phyloP scores from a whole-genome alignment of 1,140 invertebrate species.

The Pseudomyrmex concolor region DNA sequence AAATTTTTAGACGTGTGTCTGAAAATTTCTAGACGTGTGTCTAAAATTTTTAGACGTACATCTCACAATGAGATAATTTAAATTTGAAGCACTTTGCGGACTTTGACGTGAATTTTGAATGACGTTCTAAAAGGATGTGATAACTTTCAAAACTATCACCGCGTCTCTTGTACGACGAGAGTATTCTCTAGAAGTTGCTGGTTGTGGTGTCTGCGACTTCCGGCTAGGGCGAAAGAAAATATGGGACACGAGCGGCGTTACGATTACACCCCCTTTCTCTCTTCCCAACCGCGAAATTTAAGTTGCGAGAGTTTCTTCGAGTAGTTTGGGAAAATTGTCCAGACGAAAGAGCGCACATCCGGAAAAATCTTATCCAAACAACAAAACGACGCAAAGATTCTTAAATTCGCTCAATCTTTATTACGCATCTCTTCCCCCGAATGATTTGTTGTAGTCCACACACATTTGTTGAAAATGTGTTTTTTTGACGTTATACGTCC shows the following conservation, averaged over 20 bases:
- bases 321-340: constrained; percentile 8
- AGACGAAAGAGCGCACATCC: not conserved
- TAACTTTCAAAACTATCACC: not conserved
- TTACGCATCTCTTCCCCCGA: not conserved
- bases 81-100: constrained; percentile 21
- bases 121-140: constrained; percentile 32
- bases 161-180: constrained; percentile 8
- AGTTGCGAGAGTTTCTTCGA: not conserved
- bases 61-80: constrained; percentile 41
- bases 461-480: constrained; percentile 7
- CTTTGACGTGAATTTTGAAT: constrained; percentile 28
- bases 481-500: not conserved
- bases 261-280: not conserved
- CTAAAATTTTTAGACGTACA: not conserved
- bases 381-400: not conserved
- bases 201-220: not conserved
- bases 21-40: no score
- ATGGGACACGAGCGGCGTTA: not conserved
- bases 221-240: not conserved
- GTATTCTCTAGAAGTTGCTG: not conserved
- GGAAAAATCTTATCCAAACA: constrained; percentile 8
- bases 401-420: constrained; percentile 28
- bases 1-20: not conserved
- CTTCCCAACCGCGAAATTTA: not conserved
- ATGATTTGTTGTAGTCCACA: constrained; percentile 12